Base-by-base conservation (phyloP, 2,113 vertebrate genomes). In the Electrona antarctica region DNA sequence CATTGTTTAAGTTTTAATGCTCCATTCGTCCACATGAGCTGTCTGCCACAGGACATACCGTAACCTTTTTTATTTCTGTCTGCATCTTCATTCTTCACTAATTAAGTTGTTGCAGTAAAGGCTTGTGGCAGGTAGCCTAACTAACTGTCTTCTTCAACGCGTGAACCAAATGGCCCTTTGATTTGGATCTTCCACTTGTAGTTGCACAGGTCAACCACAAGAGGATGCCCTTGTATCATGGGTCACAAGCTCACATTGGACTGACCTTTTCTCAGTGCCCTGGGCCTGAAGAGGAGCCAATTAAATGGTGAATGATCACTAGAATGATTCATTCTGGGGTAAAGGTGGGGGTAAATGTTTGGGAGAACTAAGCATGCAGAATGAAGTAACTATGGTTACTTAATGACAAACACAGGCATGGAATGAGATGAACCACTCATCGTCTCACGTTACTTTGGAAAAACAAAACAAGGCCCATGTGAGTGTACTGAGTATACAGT, bases 181-280 rank as follows among this genome's bases (percentile, higher is more conserved):
- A 6, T 41, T 4, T 4, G 33, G 33, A 15, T 56, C 14, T 11
- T 55, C 52, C 13, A 50, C 12, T 8, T 73, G 85, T 71, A 76
- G 6, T 87, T 78, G 50, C 78, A 7, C 29, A 7, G 33, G 48
- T 0, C 7, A 8, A 77, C 85, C 90, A 91, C 90, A 74, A 89
- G 87, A 69, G 85, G 90, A 85, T 66, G 84, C 84, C 77, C 46
- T 88, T 71, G 63, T 83, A 76, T 68, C 65, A n/a, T 74, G 56
- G 66, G 73, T 71, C 79, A 48, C 3, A 41, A 41, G 3, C 33
- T 41, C 33, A 41, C 33, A 41, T 49, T 54, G 8, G 63, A 14
- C 60, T 21, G n/a, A 41, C 47, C 45, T 7, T 10, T 5, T 28
- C 21, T 45, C 41, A 46, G 29, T 45, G 6, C 6, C 3, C 10